Evolutionary conservation across 2,797 vertebrate species (phyloP), one percentile per base, ranked within the genome.

Genomic region (Parotocinclus haroldoi): DNA sequence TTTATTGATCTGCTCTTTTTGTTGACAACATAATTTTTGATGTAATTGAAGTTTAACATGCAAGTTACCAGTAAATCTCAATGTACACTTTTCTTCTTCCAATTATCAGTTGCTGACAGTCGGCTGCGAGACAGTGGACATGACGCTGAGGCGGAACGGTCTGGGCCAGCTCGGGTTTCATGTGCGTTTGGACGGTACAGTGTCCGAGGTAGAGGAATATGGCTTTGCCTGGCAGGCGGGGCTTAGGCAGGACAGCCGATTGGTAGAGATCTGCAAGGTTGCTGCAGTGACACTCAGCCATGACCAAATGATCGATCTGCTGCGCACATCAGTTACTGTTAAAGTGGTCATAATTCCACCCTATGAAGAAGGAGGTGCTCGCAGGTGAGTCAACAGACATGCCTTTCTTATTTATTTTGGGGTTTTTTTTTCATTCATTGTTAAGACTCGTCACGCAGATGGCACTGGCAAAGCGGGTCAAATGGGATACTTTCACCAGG

Each of bases 221-320:
- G 96, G 96, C 27, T 98, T 98, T 4, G 96, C 96, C 69, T 98
- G 96, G 96, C 95, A 98, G 79, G 94, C 96, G 0, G 96, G 96
- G 0, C 85, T 98, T 60, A 89, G 96, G 12, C 94, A 96, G 61
- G 95, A 95, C 60, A 98, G 95, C 76, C 92, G 95, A 0, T 76
- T 97, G 58, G 94, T 98, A 48, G 96, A 98, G 82, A 95, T 98
- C 78, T 98, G 96, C 87, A 98, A 98, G 70, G 96, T 96, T 59
- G 95, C 95, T 0, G 92, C 95, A 0, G 94, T 96, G 69, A 95
- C 95, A 0, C 87, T 98, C 8, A 93, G 85, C 27, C 96, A 98
- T 0, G 95, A 98, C 58, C 96, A 98, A 86, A 98, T 98, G 94
- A 94, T 98, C 0, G 96, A 98, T 86, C 88, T 98, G 9, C 88